These are phyloP conservation scores for Aphaenogaster floridana DNA, from an alignment of 1,140 invertebrate genomes.

Conservation along the genomic window DNA sequence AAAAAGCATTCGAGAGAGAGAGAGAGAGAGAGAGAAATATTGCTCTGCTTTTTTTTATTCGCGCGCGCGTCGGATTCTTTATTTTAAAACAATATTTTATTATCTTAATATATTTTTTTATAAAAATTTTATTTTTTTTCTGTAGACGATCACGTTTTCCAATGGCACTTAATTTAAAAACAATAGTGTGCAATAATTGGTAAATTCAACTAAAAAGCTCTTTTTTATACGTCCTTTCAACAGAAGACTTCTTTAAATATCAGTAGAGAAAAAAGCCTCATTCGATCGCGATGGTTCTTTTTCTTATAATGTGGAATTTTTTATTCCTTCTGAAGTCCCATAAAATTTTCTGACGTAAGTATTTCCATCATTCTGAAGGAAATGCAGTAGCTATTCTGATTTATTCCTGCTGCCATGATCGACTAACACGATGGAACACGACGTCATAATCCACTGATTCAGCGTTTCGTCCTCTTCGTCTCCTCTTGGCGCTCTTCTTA, in stretches of 20 bases:
- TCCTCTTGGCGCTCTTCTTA: neutral
- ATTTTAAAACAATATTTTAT: neutral
- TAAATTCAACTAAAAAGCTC: neutral
- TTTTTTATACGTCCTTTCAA: neutral
- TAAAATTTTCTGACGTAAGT: neutral
- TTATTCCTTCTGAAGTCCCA: neutral
- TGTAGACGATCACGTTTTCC: neutral
- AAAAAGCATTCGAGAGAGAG: neutral
- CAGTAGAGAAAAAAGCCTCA: neutral
- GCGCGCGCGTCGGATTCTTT: neutral
- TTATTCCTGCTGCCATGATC: neutral
- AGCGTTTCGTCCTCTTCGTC: neutral
- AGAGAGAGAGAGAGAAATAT: neutral
- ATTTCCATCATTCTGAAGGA: neutral
- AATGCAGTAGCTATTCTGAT: constrained; percentile 14
- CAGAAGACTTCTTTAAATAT: neutral
- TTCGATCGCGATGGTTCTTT: neutral
- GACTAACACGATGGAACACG: neutral
- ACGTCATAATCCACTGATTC: constrained; percentile 27
- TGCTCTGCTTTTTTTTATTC: neutral
- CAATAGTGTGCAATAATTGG: neutral
- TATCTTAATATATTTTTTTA: neutral
- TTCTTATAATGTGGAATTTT: constrained; percentile 13
- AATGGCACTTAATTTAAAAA: neutral
- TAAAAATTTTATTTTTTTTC: neutral